phyloP scores from a whole-genome alignment of 2,797 vertebrate genomes.

The Botia kubotai region DNA sequence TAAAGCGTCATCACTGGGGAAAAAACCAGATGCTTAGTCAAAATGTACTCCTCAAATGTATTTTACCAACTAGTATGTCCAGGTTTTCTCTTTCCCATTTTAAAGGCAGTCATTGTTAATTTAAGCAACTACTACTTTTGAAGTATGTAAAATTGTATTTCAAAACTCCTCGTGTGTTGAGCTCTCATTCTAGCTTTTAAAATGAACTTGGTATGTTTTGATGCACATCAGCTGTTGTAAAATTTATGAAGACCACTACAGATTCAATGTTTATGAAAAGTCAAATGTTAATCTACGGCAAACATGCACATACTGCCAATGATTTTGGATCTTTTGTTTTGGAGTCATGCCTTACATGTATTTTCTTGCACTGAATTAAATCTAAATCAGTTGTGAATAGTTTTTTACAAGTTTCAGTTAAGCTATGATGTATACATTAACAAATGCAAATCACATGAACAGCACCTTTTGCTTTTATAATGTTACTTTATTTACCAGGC shows the following conservation, averaged over 20 bases:
- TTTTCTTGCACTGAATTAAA: conserved; percentile 78
- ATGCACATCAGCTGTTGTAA: conserved; percentile 41
- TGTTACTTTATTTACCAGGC: conserved; percentile 3
- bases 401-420: conserved; percentile 76
- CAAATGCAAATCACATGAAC: conserved; percentile 17
- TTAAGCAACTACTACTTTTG: conserved; percentile 50
- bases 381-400: conserved; percentile 65
- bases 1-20: conserved; percentile 53
- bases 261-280: conserved; percentile 57
- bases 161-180: conserved; percentile 17
- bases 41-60: conserved; percentile 57
- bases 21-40: conserved; percentile 23
- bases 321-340: conserved; percentile 58
- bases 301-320: conserved; percentile 69
- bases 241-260: conserved; percentile 61
- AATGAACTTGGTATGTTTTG: conserved; percentile 56
- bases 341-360: conserved; percentile 78
- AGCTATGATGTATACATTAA: conserved; percentile 57
- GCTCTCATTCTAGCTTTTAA: conserved; percentile 4
- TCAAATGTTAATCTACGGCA: conserved; percentile 58
- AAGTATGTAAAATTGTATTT: conserved; percentile 44
- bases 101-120: conserved; percentile 59
- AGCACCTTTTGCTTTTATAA: conserved; percentile 17
- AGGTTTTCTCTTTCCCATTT: conserved; percentile 69
- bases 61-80: conserved; percentile 63